Evolutionary conservation across 2,888 invertebrate species (phyloP), one percentile per base, ranked within the genome.

Genomic region (Zelleria hepariella): DNA sequence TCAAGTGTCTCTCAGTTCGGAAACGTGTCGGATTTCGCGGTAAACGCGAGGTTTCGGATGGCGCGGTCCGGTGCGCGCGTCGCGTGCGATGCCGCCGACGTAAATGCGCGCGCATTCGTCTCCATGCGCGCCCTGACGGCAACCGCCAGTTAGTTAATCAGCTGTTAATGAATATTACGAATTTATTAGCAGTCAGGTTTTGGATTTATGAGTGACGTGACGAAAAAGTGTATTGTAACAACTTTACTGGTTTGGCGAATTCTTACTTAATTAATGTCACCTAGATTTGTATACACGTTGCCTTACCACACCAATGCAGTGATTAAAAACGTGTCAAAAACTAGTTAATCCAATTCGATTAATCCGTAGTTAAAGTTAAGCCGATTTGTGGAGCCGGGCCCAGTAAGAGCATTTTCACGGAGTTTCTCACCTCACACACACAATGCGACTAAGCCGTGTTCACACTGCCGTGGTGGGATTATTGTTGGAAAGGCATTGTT

Each of bases 31-130:
- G 21, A 55, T 55, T 55, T 55, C 55, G 55, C 55, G 54, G 24
- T 23, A 66, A 67, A 70, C 79, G 82, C 78, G 81, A 79, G 80
- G 69, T 70, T 77, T 73, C 72, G 65, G 73, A 74, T 75, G 81
- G 82, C 79, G 77, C 73, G 64, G 59, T 63, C 69, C 71, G 73
- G 77, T 72, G 78, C 84, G 85, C 76, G 85, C 84, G 85, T 80
- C 84, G 84, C 84, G 82, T 80, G 82, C 77, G 64, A 65, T 67
- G 75, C 65, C 78, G 74, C 64, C 65, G 72, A 70, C 74, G 78
- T 74, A 70, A 81, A 80, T 85, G 84, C 76, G 77, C 75, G 76
- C 67, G 72, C 72, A 76, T 72, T 70, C 68, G 66, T 59, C 61
- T 51, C 58, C 42, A 47, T n/a, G 57, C 24, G 24, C 23, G 21